These are phyloP conservation scores for Drosophila aldrichi DNA, from an alignment of 2,888 invertebrate genomes.

Conservation along the genomic window DNA sequence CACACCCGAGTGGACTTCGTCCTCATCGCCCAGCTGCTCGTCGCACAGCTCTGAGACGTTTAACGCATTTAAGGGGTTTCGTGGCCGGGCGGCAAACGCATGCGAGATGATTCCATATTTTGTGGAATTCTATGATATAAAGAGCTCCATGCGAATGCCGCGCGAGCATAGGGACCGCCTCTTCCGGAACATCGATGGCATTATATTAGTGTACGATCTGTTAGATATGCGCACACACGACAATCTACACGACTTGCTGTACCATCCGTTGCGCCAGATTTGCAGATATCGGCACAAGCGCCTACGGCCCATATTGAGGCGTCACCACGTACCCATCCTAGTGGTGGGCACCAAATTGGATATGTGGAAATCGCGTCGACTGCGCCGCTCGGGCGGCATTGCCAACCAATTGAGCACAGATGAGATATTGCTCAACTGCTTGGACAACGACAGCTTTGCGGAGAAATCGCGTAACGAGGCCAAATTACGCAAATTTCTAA, in stretches of 20 bases:
- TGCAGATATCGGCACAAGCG: conserved; percentile 51
- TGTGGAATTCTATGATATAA: conserved; percentile 65
- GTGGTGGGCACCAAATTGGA: conserved; percentile 68
- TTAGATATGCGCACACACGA: conserved; percentile 54
- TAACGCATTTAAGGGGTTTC: conserved; percentile 2
- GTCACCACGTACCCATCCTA: conserved; percentile 57
- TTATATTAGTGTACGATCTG: conserved; percentile 61
- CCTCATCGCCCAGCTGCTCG: conserved; percentile 50
- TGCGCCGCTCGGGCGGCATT: conserved; percentile 37
- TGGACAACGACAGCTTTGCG: conserved; percentile 37
- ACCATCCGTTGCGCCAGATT: conserved; percentile 52
- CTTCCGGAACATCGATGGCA: conserved; percentile 56
- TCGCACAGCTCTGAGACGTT: conserved; percentile 17
- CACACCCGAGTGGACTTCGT: conserved; percentile 58
- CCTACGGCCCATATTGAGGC: conserved; percentile 37
- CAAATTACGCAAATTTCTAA: conserved; percentile 55
- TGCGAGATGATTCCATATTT: conserved; percentile 53
- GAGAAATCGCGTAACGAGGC: conserved; percentile 46
- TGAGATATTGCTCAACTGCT: conserved; percentile 56
- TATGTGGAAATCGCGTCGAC: conserved; percentile 29
- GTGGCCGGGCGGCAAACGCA: neutral
- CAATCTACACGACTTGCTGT: conserved; percentile 60
- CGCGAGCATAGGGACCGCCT: conserved; percentile 41
- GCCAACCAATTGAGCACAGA: conserved; percentile 61
- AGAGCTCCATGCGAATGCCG: conserved; percentile 28